These are phyloP conservation scores for Craniophora ligustri DNA, from an alignment of 2,888 invertebrate species.

Conservation along the genomic window DNA sequence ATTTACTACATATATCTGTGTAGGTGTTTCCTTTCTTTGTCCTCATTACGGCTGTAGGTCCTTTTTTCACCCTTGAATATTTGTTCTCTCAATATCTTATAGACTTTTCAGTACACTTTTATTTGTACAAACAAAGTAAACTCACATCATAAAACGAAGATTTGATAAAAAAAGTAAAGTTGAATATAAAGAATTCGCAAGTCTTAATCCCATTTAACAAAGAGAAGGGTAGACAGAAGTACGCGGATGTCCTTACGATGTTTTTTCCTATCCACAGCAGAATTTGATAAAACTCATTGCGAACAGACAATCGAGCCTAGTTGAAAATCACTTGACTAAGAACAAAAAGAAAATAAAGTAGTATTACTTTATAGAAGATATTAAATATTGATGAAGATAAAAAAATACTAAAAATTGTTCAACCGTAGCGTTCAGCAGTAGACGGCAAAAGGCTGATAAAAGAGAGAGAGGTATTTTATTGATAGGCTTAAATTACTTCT, in stretches of 20 bases:
- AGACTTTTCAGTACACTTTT: neutral
- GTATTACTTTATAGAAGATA: slow-evolving; percentile 29
- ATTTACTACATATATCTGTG: too few species aligned
- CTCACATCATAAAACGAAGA: neutral
- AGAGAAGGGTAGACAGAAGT: slow-evolving; percentile 3
- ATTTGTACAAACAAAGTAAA: neutral
- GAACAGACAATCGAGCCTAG: slow-evolving; percentile 23
- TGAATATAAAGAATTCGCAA: slow-evolving; percentile 8
- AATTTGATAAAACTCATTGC: slow-evolving; percentile 30
- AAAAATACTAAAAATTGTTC: too few species aligned
- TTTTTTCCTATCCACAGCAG: slow-evolving; percentile 44
- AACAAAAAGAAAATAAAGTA: slow-evolving; percentile 44
- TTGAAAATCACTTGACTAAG: slow-evolving; percentile 19
- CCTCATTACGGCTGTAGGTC: too few species aligned
- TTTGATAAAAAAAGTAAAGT: slow-evolving; percentile 32
- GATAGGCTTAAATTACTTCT: too few species aligned
- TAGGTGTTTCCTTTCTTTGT: too few species aligned
- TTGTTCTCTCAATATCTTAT: neutral
- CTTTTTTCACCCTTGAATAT: neutral
- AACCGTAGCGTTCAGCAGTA: too few species aligned
- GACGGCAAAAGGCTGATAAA: too few species aligned
- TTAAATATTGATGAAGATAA: too few species aligned
- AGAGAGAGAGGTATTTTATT: too few species aligned
- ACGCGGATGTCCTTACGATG: slow-evolving; percentile 54
- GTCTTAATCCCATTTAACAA: slow-evolving; percentile 21